Evolutionary conservation across 2,888 invertebrate genomes (phyloP).

Genomic region (Lathronympha strigana): DNA sequence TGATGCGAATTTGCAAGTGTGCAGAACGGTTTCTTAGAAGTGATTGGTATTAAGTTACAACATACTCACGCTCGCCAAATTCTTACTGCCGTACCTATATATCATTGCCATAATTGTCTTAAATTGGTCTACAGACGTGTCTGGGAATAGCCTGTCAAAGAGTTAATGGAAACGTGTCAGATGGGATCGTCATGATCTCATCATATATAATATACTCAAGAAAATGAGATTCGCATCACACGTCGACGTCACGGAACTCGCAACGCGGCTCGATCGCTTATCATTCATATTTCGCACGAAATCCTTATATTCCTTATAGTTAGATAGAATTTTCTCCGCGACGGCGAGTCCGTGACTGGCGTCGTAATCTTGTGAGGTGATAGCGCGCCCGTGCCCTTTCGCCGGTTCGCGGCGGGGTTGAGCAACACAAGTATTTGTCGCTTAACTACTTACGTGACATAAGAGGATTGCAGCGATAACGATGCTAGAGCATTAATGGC

Average conservation of each 20-base stretch:
- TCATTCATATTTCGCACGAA: conserved; percentile 8
- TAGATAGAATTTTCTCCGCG: conserved; percentile 17
- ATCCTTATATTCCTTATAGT: conserved; percentile 18
- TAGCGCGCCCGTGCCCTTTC: background rate
- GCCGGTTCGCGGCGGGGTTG: too few species aligned
- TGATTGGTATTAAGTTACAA: too few species aligned
- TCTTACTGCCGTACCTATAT: too few species aligned
- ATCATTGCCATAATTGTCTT: too few species aligned
- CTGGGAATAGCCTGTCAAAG: background rate
- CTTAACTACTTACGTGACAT: too few species aligned
- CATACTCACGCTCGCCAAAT: too few species aligned
- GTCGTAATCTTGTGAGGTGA: conserved; percentile 4
- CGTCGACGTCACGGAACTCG: too few species aligned
- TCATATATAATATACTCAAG: background rate
- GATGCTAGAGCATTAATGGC: too few species aligned
- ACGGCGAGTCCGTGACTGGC: conserved; percentile 22
- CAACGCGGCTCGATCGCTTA: conserved; percentile 17
- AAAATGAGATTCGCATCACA: conserved; percentile 20
- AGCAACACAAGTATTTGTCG: too few species aligned
- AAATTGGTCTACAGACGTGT: background rate
- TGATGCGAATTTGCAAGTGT: too few species aligned
- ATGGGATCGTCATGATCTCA: conserved; percentile 2
- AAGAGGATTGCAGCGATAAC: too few species aligned
- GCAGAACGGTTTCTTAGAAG: too few species aligned
- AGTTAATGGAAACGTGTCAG: background rate